Evolutionary conservation across 2,888 invertebrate species (phyloP).

Genomic region (Nebria brevicollis): DNA sequence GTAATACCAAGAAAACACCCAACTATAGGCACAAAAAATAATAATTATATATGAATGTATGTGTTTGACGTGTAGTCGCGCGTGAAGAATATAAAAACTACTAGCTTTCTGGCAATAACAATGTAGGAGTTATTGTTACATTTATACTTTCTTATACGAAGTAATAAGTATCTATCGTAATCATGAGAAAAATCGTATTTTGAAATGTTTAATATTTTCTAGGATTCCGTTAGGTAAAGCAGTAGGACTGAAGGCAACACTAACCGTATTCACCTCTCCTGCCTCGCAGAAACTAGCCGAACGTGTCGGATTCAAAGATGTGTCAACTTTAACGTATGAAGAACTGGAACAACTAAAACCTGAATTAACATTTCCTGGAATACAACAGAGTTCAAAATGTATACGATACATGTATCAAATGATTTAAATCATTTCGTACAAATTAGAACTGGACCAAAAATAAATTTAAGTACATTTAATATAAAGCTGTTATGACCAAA

Average conservation of each 20-base stretch:
- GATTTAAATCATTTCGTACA: not conserved
- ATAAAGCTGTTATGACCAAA: not conserved
- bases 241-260: constrained; percentile 63
- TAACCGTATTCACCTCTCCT: constrained; percentile 67
- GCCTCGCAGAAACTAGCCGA: constrained; percentile 66
- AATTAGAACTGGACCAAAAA: not conserved
- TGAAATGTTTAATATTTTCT: not conserved
- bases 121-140: not conserved
- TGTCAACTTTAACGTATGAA: constrained; percentile 63
- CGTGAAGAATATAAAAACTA: not conserved
- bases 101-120: not conserved
- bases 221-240: constrained; percentile 67
- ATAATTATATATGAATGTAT: too few relatives aligned
- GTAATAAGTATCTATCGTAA: too few relatives aligned
- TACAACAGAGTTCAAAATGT: constrained; percentile 50
- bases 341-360: constrained; percentile 60
- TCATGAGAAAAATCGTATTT: too few relatives aligned
- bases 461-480: not conserved
- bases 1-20: too few relatives aligned
- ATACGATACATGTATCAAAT: constrained; percentile 50
- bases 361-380: constrained; percentile 49
- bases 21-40: too few relatives aligned
- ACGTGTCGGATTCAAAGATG: constrained; percentile 64
- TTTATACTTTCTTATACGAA: too few relatives aligned
- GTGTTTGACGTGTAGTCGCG: not conserved